Percentiles rank a stretch among this genome's conserved stretches.
phyloP scores from a whole-genome alignment of 2,888 invertebrate species.

The Lasioglossum marginatum region DNA sequence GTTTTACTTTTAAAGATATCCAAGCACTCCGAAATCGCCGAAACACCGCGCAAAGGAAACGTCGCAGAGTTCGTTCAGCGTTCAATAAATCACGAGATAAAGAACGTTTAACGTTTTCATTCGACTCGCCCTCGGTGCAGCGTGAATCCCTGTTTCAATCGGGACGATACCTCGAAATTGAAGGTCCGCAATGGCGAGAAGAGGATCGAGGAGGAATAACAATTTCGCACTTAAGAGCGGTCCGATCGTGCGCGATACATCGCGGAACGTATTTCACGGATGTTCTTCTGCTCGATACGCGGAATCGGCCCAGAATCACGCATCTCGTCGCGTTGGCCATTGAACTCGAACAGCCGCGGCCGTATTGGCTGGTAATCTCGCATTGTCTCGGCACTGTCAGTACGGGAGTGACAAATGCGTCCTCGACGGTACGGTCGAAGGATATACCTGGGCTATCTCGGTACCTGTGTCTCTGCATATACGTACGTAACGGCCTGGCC shows the following conservation, averaged over 20 bases:
- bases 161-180: not conserved
- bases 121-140: not conserved
- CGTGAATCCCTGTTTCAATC: not conserved
- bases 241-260: conserved; percentile 1
- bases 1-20: not conserved
- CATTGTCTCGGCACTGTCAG: conserved; percentile 75
- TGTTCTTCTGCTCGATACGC: conserved; percentile 38
- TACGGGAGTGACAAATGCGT: conserved; percentile 77
- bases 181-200: not conserved
- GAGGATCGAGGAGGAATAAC: not conserved
- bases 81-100: conserved; percentile 9
- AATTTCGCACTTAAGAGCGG: conserved; percentile 26
- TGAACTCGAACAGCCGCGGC: conserved; percentile 59
- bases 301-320: conserved; percentile 34
- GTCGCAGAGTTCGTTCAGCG: not conserved
- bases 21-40: not conserved
- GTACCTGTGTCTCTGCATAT: conserved; percentile 51
- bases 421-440: conserved; percentile 62
- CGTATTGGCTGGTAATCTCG: conserved; percentile 75
- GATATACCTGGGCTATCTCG: conserved; percentile 68
- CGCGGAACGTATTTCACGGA: conserved; percentile 27
- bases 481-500: conserved; percentile 59
- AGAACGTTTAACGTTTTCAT: conserved; percentile 6
- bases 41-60: not conserved
- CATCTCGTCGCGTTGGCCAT: conserved; percentile 61